Conservation (phyloP, 1,140 invertebrate genomes). For the Meloidogyne floridensis region DNA sequence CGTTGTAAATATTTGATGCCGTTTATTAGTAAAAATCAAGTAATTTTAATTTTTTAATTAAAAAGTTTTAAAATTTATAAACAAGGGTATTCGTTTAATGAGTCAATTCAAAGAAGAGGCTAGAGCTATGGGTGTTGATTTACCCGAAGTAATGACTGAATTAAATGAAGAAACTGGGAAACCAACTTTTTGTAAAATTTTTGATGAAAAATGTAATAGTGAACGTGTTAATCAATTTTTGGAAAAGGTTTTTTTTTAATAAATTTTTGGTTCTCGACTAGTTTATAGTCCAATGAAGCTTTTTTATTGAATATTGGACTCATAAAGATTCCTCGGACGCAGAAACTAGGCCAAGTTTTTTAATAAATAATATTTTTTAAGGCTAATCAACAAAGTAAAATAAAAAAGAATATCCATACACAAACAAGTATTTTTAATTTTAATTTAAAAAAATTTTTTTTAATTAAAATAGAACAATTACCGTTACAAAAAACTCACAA, state of each 20-base stretch:
- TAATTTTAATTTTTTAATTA: constrained; percentile 5
- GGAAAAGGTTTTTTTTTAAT: constrained; percentile 32
- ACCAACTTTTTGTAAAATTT: constrained; percentile 51
- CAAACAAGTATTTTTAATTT: constrained; percentile 25
- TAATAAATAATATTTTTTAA: constrained; percentile 1
- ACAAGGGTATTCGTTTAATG: constrained; percentile 57
- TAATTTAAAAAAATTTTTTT: background rate
- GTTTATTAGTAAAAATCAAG: constrained; percentile 37
- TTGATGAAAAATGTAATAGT: constrained; percentile 30
- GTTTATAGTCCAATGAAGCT: background rate
- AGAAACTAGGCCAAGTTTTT: background rate
- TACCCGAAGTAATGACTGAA: constrained; percentile 59
- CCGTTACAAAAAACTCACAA: constrained; percentile 34
- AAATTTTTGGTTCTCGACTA: background rate
- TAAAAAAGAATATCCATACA: constrained; percentile 30
- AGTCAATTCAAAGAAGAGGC: constrained; percentile 57
- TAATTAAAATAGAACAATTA: background rate
- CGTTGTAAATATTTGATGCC: constrained; percentile 63
- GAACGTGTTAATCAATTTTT: constrained; percentile 55
- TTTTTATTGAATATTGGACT: too few species aligned
- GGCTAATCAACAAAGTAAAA: constrained; percentile 34
- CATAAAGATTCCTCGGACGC: too few species aligned
- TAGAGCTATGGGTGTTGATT: constrained; percentile 55
- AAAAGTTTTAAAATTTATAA: constrained; percentile 45
- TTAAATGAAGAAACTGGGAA: constrained; percentile 61